Base-by-base conservation (phyloP, 2,888 invertebrate genomes). In the Lasioglossum vierecki region DNA sequence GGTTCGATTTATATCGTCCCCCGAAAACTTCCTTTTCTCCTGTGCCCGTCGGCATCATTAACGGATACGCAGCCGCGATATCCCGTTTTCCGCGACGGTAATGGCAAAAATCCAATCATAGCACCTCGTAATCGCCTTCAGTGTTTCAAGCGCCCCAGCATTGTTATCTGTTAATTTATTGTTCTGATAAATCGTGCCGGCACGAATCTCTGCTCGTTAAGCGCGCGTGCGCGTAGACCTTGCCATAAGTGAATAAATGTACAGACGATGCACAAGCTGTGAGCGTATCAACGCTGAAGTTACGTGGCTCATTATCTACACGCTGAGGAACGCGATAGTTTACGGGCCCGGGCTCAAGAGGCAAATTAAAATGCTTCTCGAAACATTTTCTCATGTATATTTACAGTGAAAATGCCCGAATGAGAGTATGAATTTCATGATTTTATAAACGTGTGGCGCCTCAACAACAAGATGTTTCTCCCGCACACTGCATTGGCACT, bases 81-180 rank as follows among this genome's bases (percentile, higher is more conserved):
- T 63, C 49, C 9, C 41, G 8, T 39, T 63, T 49, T n/a, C 49
- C 5, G 4, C n/a, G 6, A 15, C 5, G 26, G 35, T 82, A 79
- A 84, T 75, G 75, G 57, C 35, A 30, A 79, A 76, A 85, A 80
- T 75, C 77, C 77, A 80, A 85, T 84, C 74, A 75, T 71, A 74
- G 57, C 76, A 73, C 57, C 75, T 66, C 46, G 75, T 79, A 83
- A 83, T 79, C 76, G 72, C 72, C 66, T 83, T 71, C 66, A 76
- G 83, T 68, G 72, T 68, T 83, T 76, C 66, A 83, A 83, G 66
- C 39, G 71, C 30, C 44, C 15, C 30, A 53, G 63, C 41, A 73
- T 82, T 72, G 78, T 84, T 84, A 84, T 84, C 83, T 83, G 75
- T 53, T 53, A 72, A 84, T 84, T 84, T 84, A 84, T 74, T 72